Base-by-base conservation (phyloP, 2,797 vertebrate genomes). In the Brachyalestes nurse region DNA sequence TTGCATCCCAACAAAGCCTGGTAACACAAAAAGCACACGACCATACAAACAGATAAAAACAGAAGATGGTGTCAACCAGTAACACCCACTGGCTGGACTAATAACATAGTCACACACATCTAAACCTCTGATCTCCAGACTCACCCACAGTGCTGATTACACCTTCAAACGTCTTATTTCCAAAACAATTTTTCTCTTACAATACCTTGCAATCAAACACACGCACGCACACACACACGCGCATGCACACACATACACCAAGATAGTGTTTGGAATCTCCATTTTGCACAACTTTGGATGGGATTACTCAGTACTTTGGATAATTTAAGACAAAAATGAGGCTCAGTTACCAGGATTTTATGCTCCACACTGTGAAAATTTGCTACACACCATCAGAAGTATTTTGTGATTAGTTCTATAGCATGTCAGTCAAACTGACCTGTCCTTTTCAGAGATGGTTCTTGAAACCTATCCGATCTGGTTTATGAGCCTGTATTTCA, bases 1-100 rank as follows among this genome's bases (percentile, higher is more conserved):
- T 97, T 9, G 93, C 96, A 0, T 95, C 96, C 0, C 93, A 94
- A 88, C 90, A 94, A 89, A 93, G 85, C 82, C 85, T 94, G 81
- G 93, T 94, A 88, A 92, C 78, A 0, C 21, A 1, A 14, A 58
- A 60, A 38, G 57, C 45, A 47, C 34, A 12, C 40, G 17, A 45
- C 49, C 55, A 70, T 38, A 21, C 40, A 64, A 4, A 9, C 21
- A 10, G 17, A 72, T 13, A 6, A 14, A 55, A 53, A 42, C 53
- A 28, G 8, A 13, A 71, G 9, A 49, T 51, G 17, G 17, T 69
- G 51, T 25, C 61, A 65, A 45, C 28, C 45, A 64, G 45, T 16
- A 38, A 64, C 23, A 21, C 21, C 51, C 75, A 75, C 49, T 28
- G 57, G 19, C 62, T 25, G 25, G 14, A 77, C n/a, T 40, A 71